Evolutionary conservation across 2,113 vertebrate species (phyloP), one percentile per base, ranked within the genome.

Genomic region (Pygathrix nemaeus): DNA sequence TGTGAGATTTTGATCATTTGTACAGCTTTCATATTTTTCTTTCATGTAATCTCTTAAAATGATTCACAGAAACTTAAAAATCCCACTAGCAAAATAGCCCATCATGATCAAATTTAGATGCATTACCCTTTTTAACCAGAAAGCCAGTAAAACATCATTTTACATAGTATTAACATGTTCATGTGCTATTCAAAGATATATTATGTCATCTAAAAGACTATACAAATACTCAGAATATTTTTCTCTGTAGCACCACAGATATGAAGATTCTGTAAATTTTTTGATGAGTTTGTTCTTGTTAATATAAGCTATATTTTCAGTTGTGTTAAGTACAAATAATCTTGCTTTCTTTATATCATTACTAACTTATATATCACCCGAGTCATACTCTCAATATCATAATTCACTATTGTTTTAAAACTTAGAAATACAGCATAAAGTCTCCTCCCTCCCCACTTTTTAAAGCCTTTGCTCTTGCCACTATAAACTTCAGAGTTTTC

Each of bases 21-120:
- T 89, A 81, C 1, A 64, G 32, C 50, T 90, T 92, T 84, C 27
- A 23, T 79, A 92, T 45, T 92, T 96, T 92, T 81, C 57, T 78
- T 91, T 90, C 82, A 86, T 92, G 48, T 78, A 52, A 27, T 50
- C 17, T 72, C 13, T 92, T 78, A 89, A 73, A 93, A 92, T 92
- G 68, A 89, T 76, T 92, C 66, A 86, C 38, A 75, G 23, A 94
- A 85, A 86, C 81, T 55, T 66, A 57, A 76, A 93, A 70, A 38
- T 66, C 43, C 57, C 25, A 27, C 52, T 88, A 81, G n/a, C 40
- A 96, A 95, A 93, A 80, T 38, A 84, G 32, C 43, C 66, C 76
- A 90, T 80, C 70, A 30, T 55, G 48, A 84, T 94, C 43, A 90
- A 66, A 93, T 76, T 68, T 83, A 79, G 32, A 25, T 80, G 8